These are phyloP conservation scores for Cheilosia pagana DNA, from an alignment of 2,888 invertebrate species.

Conservation along the genomic window DNA sequence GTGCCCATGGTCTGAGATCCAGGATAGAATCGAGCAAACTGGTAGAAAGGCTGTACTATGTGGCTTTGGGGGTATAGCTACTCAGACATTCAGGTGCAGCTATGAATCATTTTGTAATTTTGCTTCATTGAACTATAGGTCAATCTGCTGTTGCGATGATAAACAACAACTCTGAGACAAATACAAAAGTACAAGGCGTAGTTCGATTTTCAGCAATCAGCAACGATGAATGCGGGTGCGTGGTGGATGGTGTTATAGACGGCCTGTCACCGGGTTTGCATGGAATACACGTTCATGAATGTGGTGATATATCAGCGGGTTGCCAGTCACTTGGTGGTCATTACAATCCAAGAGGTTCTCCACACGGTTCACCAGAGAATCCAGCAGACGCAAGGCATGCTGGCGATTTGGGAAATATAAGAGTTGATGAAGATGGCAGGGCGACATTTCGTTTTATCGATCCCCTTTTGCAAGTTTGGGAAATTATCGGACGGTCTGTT, in stretches of 20 bases:
- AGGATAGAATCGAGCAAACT: constrained; percentile 85
- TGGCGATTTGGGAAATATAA: constrained; percentile 88
- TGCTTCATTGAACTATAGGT: constrained; percentile 44
- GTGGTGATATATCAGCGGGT: constrained; percentile 88
- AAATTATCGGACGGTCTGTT: constrained; percentile 91
- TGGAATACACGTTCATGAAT: constrained; percentile 86
- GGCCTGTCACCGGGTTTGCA: constrained; percentile 87
- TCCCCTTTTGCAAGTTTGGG: constrained; percentile 86
- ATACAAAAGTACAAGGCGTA: constrained; percentile 87
- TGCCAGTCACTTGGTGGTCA: constrained; percentile 86
- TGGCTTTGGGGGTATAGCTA: constrained; percentile 89
- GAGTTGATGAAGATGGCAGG: constrained; percentile 86
- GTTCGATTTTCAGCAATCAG: constrained; percentile 87
- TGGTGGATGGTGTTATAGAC: constrained; percentile 94
- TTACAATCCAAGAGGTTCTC: constrained; percentile 85
- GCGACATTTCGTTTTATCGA: constrained; percentile 88
- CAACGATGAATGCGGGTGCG: constrained; percentile 84
- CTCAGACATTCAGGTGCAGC: constrained; percentile 7
- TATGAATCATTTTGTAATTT: not conserved
- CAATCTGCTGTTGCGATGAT: constrained; percentile 91
- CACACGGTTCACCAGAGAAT: constrained; percentile 84
- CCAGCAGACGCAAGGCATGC: constrained; percentile 84
- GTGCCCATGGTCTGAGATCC: constrained; percentile 83
- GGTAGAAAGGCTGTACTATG: constrained; percentile 91
- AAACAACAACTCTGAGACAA: constrained; percentile 82